Conservation (phyloP, 1,140 invertebrate genomes). For the Magallana ariakensis region DNA sequence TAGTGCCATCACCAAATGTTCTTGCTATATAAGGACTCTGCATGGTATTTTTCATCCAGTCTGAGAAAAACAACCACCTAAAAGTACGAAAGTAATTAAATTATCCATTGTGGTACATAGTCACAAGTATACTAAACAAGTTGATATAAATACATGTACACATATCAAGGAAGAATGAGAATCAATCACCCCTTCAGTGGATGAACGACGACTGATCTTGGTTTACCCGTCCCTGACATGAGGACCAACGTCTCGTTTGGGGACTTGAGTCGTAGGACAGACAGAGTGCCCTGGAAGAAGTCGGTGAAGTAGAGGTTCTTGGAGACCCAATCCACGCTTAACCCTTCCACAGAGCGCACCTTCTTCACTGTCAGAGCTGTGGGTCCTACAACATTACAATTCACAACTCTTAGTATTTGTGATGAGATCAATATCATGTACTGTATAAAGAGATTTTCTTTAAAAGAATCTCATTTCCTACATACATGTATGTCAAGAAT, state of each 20-base stretch:
- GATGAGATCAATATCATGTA: too few relatives aligned
- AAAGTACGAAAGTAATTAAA: not conserved
- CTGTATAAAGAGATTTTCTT: too few relatives aligned
- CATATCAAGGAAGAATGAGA: not conserved
- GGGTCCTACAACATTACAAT: constrained; percentile 59
- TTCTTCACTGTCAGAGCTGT: constrained; percentile 66
- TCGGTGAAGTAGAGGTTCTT: constrained; percentile 99
- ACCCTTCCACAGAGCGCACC: constrained; percentile 92
- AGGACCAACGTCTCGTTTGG: constrained; percentile 69
- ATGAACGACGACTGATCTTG: constrained; percentile 96
- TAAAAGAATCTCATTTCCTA: too few relatives aligned
- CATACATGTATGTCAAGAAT: too few relatives aligned
- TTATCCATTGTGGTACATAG: not conserved
- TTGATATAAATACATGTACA: too few relatives aligned
- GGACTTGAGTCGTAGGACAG: constrained; percentile 86
- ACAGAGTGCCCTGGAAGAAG: constrained; percentile 95
- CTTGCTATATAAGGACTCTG: constrained; percentile 94
- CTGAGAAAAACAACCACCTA: constrained; percentile 93
- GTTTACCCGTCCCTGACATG: constrained; percentile 78
- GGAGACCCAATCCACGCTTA: constrained; percentile 97
- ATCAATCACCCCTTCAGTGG: constrained; percentile 89
- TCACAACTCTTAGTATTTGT: not conserved
- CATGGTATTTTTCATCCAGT: constrained; percentile 94
- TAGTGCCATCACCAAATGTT: constrained; percentile 92
- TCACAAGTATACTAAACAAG: not conserved